Evolutionary conservation across 2,113 vertebrate species (phyloP), one percentile per base, ranked within the genome.

Genomic region (Psilopsiagon aurifrons): DNA sequence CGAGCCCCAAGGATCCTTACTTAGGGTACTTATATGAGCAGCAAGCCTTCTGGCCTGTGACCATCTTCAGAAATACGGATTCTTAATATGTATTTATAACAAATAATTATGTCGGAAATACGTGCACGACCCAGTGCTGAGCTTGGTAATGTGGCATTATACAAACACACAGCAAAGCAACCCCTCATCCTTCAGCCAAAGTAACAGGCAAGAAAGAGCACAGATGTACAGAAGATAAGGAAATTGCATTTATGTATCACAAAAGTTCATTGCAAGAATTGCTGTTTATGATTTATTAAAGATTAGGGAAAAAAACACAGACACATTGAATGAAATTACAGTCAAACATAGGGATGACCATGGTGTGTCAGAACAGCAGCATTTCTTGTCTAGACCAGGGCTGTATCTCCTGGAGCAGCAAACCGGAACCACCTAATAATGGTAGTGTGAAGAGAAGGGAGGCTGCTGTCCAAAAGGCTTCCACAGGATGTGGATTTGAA

Each of bases 31-130:
- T 70, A 76, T 33, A 84, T 0, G 2, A 82, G 25, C 55, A 59
- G 51, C 60, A 71, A 91, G 39, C 3, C 7, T 74, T 86, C 49
- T 59, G 71, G 71, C 41, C 62, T 44, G 63, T 74, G 67, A 25
- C 41, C 71, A 46, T 33, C 33, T 70, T 78, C 64, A 92, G 69
- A 91, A 74, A 78, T 15, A 76, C 4, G 55, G 17, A 59, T 59
- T 69, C 63, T 14, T 83, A 87, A 44, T 79, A 87, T 70, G 82
- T 73, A 64, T 82, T 93, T 88, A 19, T 62, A 77, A 92, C 6
- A 66, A 78, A 59, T 83, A 87, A 91, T 78, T 91, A 52, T 39
- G 64, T 77, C 63, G 76, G 41, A 90, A 94, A 88, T 76, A 69
- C 31, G 83, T 63, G 67, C 57, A 92, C 1, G 0, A 16, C 39